Evolutionary conservation across 2,888 invertebrate genomes (phyloP).

Genomic region (Steinernema scapterisci): DNA sequence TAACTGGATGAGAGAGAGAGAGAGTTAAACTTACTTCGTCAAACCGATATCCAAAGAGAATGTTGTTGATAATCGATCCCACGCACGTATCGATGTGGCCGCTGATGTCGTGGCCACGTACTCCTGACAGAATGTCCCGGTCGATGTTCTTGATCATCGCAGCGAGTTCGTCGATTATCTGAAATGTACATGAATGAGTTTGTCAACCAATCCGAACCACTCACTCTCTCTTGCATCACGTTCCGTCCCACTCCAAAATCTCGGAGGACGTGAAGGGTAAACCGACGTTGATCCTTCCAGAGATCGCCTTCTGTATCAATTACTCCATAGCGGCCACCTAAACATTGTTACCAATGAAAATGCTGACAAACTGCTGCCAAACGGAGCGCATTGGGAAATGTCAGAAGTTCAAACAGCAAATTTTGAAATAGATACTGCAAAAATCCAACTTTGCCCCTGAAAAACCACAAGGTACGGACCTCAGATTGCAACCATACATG

Average conservation of each 20-base stretch:
- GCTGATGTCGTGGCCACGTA: background rate
- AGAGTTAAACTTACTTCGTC: background rate
- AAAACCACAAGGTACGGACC: no score
- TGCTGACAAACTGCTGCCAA: no score
- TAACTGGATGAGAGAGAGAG: no score
- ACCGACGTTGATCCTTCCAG: slow-evolving; percentile 38
- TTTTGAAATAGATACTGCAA: no score
- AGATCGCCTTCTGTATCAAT: slow-evolving; percentile 36
- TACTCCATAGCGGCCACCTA: slow-evolving; percentile 21
- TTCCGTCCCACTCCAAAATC: slow-evolving; percentile 40
- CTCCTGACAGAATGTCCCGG: slow-evolving; percentile 7
- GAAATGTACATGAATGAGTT: background rate
- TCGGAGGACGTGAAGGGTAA: slow-evolving; percentile 26
- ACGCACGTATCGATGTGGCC: slow-evolving; percentile 38
- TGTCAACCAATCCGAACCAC: background rate
- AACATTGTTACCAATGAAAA: no score
- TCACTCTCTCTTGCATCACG: slow-evolving; percentile 38
- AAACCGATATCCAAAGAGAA: slow-evolving; percentile 37
- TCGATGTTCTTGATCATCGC: slow-evolving; percentile 35
- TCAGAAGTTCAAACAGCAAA: no score
- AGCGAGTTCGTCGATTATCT: slow-evolving; percentile 35
- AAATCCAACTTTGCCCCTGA: no score
- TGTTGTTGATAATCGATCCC: slow-evolving; percentile 38
- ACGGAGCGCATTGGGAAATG: no score
- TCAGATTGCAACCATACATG: no score